Evolutionary conservation across 2,113 vertebrate genomes (phyloP).

Genomic region (Laticauda colubrina): DNA sequence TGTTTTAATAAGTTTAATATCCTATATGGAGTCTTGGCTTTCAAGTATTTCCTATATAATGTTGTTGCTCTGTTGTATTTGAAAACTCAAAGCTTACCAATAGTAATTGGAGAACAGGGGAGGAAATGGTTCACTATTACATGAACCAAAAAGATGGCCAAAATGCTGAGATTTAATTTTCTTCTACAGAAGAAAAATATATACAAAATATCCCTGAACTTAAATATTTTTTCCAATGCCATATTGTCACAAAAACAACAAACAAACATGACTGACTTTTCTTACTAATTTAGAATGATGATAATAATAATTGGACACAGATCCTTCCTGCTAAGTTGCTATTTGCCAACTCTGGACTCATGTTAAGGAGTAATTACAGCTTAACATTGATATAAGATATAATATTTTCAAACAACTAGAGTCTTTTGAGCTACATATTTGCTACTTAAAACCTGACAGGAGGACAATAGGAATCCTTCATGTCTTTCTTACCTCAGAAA

Average conservation of each 20-base stretch:
- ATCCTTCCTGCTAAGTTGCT: not conserved
- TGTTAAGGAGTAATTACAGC: not conserved
- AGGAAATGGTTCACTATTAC: not conserved
- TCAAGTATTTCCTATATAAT: not conserved
- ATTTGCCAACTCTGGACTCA: not conserved
- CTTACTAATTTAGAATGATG: not conserved
- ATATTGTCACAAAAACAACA: not conserved
- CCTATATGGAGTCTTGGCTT: not conserved
- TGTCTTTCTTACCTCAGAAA: not conserved
- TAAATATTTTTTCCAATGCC: not conserved
- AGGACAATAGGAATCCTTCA: not conserved
- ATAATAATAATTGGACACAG: not conserved
- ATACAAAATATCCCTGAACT: not conserved
- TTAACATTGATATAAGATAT: not conserved
- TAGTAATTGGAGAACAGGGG: not conserved
- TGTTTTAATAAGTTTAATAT: not conserved
- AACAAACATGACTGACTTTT: not conserved
- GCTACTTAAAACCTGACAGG: not conserved
- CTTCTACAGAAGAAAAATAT: not conserved
- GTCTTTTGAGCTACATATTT: not conserved
- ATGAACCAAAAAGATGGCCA: not conserved
- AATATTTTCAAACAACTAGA: not conserved
- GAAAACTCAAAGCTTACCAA: not conserved
- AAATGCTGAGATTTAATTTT: not conserved
- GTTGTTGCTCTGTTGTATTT: not conserved